These are phyloP conservation scores for Anableps anableps DNA, from an alignment of 2,797 vertebrate genomes.

Conservation along the genomic window DNA sequence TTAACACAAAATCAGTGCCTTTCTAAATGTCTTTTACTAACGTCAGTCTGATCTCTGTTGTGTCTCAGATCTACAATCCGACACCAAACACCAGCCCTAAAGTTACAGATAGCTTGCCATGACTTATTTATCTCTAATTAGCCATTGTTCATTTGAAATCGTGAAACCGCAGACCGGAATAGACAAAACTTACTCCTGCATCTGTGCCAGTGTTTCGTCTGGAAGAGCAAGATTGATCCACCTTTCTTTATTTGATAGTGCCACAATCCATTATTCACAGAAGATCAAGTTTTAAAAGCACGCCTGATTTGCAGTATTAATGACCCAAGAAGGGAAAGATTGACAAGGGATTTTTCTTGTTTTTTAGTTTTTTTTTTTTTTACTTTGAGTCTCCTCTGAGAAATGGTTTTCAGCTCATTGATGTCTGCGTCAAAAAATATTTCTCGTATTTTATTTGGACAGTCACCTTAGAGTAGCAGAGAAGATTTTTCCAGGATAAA, in stretches of 20 bases:
- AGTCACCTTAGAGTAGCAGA: neutral
- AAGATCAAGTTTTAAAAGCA: slow-evolving; percentile 73
- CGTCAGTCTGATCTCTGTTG: slow-evolving; percentile 68
- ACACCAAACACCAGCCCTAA: slow-evolving; percentile 78
- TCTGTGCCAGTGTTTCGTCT: slow-evolving; percentile 77
- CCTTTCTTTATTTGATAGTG: slow-evolving; percentile 72
- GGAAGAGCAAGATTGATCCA: slow-evolving; percentile 50
- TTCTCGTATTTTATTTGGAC: neutral
- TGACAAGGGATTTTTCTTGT: slow-evolving; percentile 14
- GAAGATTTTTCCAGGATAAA: neutral
- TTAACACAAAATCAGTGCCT: slow-evolving; percentile 30
- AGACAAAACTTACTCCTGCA: slow-evolving; percentile 75
- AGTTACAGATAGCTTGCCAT: slow-evolving; percentile 80
- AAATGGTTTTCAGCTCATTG: slow-evolving; percentile 6
- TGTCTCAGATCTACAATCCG: slow-evolving; percentile 61
- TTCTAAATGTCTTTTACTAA: slow-evolving; percentile 68
- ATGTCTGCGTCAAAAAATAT: neutral
- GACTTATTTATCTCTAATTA: slow-evolving; percentile 88
- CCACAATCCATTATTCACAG: slow-evolving; percentile 77
- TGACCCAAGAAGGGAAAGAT: slow-evolving; percentile 34
- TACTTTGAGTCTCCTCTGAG: neutral
- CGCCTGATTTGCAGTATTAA: slow-evolving; percentile 42
- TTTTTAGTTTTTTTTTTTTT: neutral
- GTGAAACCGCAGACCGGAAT: slow-evolving; percentile 79
- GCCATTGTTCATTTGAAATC: slow-evolving; percentile 82